These are phyloP conservation scores for Rhincodon typus DNA, from an alignment of 2,797 vertebrate genomes.

Conservation along the genomic window DNA sequence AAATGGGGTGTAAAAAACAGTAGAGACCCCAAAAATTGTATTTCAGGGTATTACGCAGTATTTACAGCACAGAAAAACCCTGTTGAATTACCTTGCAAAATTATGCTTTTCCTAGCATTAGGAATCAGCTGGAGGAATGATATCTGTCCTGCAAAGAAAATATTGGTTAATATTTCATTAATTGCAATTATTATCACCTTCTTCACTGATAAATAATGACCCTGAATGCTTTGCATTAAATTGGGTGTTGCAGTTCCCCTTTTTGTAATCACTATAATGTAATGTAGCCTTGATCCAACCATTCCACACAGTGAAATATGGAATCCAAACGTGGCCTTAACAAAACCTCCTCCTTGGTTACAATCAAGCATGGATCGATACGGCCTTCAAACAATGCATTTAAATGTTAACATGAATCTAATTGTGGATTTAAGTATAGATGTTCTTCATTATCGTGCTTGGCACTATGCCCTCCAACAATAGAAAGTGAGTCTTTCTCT, in stretches of 20 bases:
- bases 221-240: not conserved
- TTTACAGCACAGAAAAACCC: not conserved
- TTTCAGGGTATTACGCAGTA: not conserved
- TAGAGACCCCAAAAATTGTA: not conserved
- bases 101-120: not conserved
- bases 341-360: not conserved
- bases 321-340: not conserved
- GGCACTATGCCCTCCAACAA: not conserved
- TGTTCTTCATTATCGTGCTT: not conserved
- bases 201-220: not conserved
- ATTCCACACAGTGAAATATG: not conserved
- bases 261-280: not conserved
- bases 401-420: not conserved
- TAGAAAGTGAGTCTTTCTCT: not conserved
- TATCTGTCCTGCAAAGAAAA: slow-evolving; percentile 29
- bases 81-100: slow-evolving; percentile 9
- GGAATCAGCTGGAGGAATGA: slow-evolving; percentile 31
- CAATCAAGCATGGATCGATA: not conserved
- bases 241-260: not conserved
- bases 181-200: not conserved
- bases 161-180: not conserved
- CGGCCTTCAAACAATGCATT: not conserved
- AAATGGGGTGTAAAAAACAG: not conserved
- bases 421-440: not conserved
- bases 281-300: not conserved